phyloP scores from a whole-genome alignment of 2,797 vertebrate species.

The Graptemys geographica region DNA sequence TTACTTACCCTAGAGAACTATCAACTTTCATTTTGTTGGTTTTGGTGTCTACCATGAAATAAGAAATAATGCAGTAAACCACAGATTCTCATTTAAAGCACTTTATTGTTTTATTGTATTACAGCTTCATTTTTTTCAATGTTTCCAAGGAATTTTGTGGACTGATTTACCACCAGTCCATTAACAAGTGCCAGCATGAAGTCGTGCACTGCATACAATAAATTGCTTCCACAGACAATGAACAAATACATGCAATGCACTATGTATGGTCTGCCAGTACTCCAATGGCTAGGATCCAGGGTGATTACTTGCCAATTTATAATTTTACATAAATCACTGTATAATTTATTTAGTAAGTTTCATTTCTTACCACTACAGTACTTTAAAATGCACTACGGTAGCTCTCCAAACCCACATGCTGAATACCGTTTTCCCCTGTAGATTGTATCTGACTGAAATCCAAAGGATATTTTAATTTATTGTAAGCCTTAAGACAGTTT shows the following conservation, averaged over 20 bases:
- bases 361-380: neutral
- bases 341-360: constrained; percentile 40
- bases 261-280: neutral
- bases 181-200: constrained; percentile 26
- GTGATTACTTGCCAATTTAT: neutral
- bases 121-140: constrained; percentile 40
- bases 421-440: neutral
- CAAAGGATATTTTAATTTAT: constrained; percentile 74
- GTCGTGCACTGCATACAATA: neutral
- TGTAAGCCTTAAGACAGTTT: constrained; percentile 65
- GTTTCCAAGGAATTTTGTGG: constrained; percentile 48
- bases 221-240: constrained; percentile 32
- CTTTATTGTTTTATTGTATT: constrained; percentile 76
- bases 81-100: constrained; percentile 72
- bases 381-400: constrained; percentile 8
- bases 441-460: constrained; percentile 26
- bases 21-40: constrained; percentile 24
- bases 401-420: constrained; percentile 1
- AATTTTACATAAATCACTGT: neutral
- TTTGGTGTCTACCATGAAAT: constrained; percentile 44
- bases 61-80: constrained; percentile 53
- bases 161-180: constrained; percentile 18
- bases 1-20: constrained; percentile 49
- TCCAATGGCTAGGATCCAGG: neutral
- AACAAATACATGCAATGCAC: neutral